Percentiles rank a stretch among this genome's conserved stretches.
These are phyloP conservation scores for Notodromas monacha DNA, from an alignment of 2,888 invertebrate species.

Conservation along the genomic window DNA sequence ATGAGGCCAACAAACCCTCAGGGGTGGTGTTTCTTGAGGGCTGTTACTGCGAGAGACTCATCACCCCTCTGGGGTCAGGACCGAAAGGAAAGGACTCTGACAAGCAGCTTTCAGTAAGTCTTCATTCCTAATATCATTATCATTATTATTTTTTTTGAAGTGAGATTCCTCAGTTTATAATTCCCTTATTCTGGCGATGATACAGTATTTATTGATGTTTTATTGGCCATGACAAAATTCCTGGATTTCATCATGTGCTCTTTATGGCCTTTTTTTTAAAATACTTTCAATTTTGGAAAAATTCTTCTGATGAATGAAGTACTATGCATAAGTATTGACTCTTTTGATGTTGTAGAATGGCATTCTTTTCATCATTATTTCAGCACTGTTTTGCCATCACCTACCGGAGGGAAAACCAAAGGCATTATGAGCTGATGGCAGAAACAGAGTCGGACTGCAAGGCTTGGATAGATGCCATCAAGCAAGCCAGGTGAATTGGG, in stretches of 20 bases:
- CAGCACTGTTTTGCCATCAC: conserved; percentile 65
- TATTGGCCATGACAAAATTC: no score
- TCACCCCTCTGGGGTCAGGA: conserved; percentile 15
- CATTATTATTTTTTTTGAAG: no score
- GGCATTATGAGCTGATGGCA: conserved; percentile 55
- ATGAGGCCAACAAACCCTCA: conserved; percentile 37
- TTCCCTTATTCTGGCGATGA: no score
- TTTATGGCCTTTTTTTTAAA: no score
- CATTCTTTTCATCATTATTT: no score
- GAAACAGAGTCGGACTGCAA: conserved; percentile 54
- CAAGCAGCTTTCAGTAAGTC: no score
- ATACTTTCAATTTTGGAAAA: no score
- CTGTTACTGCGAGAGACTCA: conserved; percentile 47
- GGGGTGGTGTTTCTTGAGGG: conserved; percentile 59
- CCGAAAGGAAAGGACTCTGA: conserved; percentile 12
- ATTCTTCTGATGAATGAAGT: no score
- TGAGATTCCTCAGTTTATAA: no score
- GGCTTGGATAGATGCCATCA: conserved; percentile 59
- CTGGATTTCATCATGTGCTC: no score
- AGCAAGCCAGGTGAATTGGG: conserved; percentile 51
- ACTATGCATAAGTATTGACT: not conserved
- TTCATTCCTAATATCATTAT: no score
- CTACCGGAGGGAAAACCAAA: conserved; percentile 47
- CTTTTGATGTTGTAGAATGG: not conserved
- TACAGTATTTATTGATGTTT: no score